Evolutionary conservation across 2,888 invertebrate species (phyloP), one percentile per base, ranked within the genome.

Genomic region (Lacanobia oleracea): DNA sequence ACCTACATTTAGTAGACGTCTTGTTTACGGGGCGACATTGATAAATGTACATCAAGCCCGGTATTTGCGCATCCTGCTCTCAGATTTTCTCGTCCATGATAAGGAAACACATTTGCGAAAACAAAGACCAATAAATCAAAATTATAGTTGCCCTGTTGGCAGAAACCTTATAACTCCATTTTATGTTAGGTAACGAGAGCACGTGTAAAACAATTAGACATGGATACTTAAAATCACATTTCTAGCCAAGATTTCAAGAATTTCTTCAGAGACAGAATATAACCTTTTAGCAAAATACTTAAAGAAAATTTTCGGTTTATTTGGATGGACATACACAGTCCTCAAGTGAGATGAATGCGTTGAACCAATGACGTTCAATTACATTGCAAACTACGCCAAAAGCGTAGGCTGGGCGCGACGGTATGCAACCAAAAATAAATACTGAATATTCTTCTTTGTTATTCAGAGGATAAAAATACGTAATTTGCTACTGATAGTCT

Each of bases 381-480:
- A 71, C 66, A 72, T 40, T 53, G 73, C 79, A 83, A 40, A 51
- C 63, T 68, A 81, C 77, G 86, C 85, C 83, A 86, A 83, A 80
- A 77, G 86, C 83, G 86, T 86, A 81, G 86, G 86, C 62, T 51
- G 74, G 63, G 63, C 70, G 65, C 77, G 73, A 61, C 63, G 80
- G 68, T 69, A 77, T 79, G 85, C 54, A 14, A 69, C 78, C 68
- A 68, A 81, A 84, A 85, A 86, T 86, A 86, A 75, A 75, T 75
- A 33, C 60, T 23, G 59, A 75, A 82, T 82, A 67, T 72, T 75
- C 60, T 40, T 81, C 70, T 82, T 84, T 83, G 80, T 84, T 84
- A 84, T 79, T 84, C 74, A 81, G 60, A 27, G 18, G 59, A 53
- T 75, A 82, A 82, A 86, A 75, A 83, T 85, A 86, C 51, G 27